Percentiles rank a stretch among this genome's conserved stretches.
phyloP scores from a whole-genome alignment of 2,888 invertebrate species.

The Tiphia femorata region DNA sequence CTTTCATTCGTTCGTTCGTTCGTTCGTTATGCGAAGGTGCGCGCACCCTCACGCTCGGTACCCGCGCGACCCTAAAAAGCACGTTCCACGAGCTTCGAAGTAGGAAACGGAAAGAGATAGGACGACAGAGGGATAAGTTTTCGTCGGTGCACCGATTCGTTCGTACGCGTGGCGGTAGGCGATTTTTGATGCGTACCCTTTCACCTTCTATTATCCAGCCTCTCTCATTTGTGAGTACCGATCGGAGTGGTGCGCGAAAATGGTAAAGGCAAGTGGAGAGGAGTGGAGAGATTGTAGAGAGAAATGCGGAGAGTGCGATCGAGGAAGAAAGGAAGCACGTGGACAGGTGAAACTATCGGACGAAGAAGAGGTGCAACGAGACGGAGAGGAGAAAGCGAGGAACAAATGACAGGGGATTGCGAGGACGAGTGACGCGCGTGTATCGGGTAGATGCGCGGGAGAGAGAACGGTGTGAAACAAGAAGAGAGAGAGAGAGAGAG shows the following conservation, averaged over 20 bases:
- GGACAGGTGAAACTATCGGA: conserved; percentile 5
- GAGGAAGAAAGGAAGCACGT: conserved; percentile 1
- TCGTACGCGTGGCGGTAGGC: conserved; percentile 33
- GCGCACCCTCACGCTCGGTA: too few species aligned
- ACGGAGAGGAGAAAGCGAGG: too few species aligned
- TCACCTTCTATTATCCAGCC: conserved; percentile 8
- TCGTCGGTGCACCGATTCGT: conserved; percentile 53
- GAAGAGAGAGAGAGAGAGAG: conserved; percentile 1
- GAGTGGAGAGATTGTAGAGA: background rate
- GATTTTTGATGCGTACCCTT: conserved; percentile 37
- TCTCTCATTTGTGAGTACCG: too few species aligned
- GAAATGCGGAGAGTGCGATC: conserved; percentile 2
- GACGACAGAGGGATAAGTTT: too few species aligned
- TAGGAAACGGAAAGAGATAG: too few species aligned
- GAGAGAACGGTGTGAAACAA: too few species aligned
- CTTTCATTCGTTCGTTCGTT: conserved; percentile 38
- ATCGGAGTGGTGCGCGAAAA: conserved; percentile 1
- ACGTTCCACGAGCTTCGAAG: too few species aligned
- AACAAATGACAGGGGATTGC: too few species aligned
- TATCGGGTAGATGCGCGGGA: too few species aligned
- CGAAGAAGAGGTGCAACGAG: too few species aligned
- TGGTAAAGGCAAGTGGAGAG: background rate
- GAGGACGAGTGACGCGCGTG: too few species aligned
- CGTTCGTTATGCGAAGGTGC: conserved; percentile 27
- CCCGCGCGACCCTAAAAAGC: too few species aligned